Conservation (phyloP, 1,140 invertebrate species). For the Eumeta japonica region DNA sequence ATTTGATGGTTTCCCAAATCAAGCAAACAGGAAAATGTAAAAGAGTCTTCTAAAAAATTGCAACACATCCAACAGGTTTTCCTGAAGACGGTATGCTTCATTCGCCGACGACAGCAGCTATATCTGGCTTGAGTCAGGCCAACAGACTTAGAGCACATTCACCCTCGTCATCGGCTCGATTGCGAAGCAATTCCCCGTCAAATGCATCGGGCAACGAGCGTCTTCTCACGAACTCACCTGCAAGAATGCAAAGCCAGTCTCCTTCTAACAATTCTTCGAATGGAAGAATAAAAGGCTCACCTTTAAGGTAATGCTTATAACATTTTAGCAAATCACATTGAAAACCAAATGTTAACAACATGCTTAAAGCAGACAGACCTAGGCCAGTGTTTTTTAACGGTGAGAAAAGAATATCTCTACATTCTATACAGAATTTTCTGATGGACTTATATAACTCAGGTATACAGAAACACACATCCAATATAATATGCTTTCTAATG, state of each 20-base stretch:
- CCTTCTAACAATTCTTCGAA: slow-evolving; percentile 42
- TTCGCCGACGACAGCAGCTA: slow-evolving; percentile 37
- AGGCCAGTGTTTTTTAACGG: no score
- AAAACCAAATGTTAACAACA: no score
- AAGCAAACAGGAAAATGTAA: no score
- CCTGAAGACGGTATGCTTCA: slow-evolving; percentile 45
- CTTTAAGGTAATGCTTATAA: slow-evolving; percentile 40
- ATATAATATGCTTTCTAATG: no score
- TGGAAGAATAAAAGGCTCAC: slow-evolving; percentile 35
- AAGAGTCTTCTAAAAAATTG: no score
- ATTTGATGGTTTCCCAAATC: no score
- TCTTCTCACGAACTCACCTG: slow-evolving; percentile 27
- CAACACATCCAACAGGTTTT: slow-evolving; percentile 24
- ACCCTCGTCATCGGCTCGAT: slow-evolving; percentile 29
- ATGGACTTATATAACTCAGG: no score
- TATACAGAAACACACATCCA: no score
- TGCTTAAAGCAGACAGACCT: no score
- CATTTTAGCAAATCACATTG: no score
- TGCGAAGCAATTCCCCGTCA: slow-evolving; percentile 41
- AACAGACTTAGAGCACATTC: slow-evolving; percentile 30
- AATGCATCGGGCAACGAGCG: slow-evolving; percentile 34
- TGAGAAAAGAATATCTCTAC: no score
- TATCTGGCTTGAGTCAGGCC: slow-evolving; percentile 21
- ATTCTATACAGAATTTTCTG: no score
- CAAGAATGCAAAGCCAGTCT: slow-evolving; percentile 35